These are phyloP conservation scores for Lasius fuliginosus DNA, from an alignment of 2,888 invertebrate species.

Conservation along the genomic window DNA sequence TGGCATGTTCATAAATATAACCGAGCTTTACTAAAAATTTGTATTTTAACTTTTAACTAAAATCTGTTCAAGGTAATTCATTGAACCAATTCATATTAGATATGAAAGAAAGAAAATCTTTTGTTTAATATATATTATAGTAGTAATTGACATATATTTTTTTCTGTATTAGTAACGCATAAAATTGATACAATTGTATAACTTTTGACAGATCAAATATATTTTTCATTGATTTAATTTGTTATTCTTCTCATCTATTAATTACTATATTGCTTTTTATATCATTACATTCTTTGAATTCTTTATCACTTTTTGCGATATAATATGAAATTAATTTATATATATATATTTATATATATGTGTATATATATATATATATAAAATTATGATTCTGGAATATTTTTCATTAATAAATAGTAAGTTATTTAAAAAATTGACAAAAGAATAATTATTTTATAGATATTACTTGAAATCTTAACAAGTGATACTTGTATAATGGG, in stretches of 20 bases:
- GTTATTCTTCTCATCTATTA: not conserved
- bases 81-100: not conserved
- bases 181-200: not conserved
- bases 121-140: not conserved
- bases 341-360: not conserved
- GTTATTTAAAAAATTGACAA: not conserved
- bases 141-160: not conserved
- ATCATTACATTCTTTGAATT: not conserved
- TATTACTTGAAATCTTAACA: not conserved
- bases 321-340: not conserved
- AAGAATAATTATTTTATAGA: not conserved
- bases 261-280: not conserved
- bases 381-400: not conserved
- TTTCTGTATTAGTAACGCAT: not conserved
- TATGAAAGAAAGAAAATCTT: not conserved
- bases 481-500: not conserved
- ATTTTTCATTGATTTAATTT: not conserved
- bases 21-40: not conserved
- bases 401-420: not conserved
- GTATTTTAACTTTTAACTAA: not conserved
- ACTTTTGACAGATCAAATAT: not conserved
- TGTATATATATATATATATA: not conserved
- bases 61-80: not conserved
- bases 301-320: too few relatives aligned
- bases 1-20: slow-evolving; percentile 17